phyloP scores from a whole-genome alignment of 2,113 vertebrate genomes.

The Misgurnus anguillicaudatus region DNA sequence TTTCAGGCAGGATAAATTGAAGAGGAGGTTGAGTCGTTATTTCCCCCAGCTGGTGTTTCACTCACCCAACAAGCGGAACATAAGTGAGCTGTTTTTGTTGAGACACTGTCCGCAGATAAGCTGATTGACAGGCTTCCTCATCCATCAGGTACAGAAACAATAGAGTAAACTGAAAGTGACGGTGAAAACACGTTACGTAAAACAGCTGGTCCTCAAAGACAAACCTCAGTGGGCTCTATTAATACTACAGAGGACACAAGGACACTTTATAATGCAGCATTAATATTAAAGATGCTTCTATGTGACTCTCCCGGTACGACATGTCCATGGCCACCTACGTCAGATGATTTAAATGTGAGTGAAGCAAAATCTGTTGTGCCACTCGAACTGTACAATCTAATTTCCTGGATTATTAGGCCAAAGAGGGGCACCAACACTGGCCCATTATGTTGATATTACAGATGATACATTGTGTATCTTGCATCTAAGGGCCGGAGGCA shows the following conservation, averaged over 20 bases:
- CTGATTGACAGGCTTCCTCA: conserved; percentile 44
- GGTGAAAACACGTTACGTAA: too few relatives aligned
- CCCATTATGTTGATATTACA: conserved; percentile 6
- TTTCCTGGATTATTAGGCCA: too few relatives aligned
- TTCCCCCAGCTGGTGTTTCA: conserved; percentile 36
- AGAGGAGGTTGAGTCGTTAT: not conserved
- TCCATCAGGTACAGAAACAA: conserved; percentile 38
- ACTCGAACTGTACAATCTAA: conserved; percentile 11
- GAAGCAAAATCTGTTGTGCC: conserved; percentile 38
- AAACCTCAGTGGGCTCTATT: too few relatives aligned
- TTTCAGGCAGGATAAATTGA: not conserved
- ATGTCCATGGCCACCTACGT: conserved; percentile 10
- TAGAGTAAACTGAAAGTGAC: too few relatives aligned
- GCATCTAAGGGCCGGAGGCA: too few relatives aligned
- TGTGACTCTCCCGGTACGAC: conserved; percentile 23
- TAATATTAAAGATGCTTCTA: conserved; percentile 16
- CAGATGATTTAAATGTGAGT: too few relatives aligned
- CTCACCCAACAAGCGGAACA: conserved; percentile 34
- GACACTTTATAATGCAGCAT: conserved; percentile 43
- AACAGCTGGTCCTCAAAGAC: too few relatives aligned
- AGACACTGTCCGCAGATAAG: conserved; percentile 44
- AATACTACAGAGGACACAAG: conserved; percentile 38
- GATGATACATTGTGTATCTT: not conserved
- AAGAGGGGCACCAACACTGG: not conserved
- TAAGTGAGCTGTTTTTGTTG: conserved; percentile 43